Base-by-base conservation (phyloP, 2,113 vertebrate genomes). In the Puma concolor region DNA sequence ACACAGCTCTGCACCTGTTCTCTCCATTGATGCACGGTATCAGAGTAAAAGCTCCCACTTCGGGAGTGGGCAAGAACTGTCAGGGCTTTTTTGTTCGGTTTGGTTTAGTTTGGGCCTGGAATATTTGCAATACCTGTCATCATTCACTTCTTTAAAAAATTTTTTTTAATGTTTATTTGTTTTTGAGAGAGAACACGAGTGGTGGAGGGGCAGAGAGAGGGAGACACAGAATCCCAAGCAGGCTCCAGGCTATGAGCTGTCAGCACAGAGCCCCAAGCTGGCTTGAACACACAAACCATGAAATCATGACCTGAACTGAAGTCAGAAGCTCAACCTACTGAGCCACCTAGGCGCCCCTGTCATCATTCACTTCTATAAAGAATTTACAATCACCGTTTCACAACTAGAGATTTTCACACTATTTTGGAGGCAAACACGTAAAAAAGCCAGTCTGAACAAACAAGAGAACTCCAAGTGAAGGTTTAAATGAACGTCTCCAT, bases 361-460 rank as follows among this genome's bases (percentile, higher is more conserved):
- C n/a, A 50, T 54, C 54, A 29, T 79, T 90, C 48, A 38, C 9
- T 79, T 93, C 41, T 23, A 31, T 17, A 23, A 7, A 29, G 31
- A 67, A 38, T 41, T 67, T 27, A 7, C 7, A 66, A 21, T 38
- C 33, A 92, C 48, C 36, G 2, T 36, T 44, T 77, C 74, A 48
- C 15, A 2, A 4, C 10, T 23, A 19, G 54, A n/a, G 66, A 72
- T 64, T 69, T 8, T 23, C 33, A 23, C 21, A 77, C 15, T 41
- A 1, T 36, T 79, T 60, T 0, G 1, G 44, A 33, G 17, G 7
- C 1, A 41, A 44, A 29, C 31, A 52, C 2, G 0, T 60, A 63
- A 69, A 77, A 88, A 77, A 77, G 14, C 7, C 44, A 8, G n/a
- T 25, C 29, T 88, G 71, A 91, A 7, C 44, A 29, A 17, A 31